Evolutionary conservation across 2,113 vertebrate genomes (phyloP), one percentile per base, ranked within the genome.

Genomic region (Oreocharis arfaki): DNA sequence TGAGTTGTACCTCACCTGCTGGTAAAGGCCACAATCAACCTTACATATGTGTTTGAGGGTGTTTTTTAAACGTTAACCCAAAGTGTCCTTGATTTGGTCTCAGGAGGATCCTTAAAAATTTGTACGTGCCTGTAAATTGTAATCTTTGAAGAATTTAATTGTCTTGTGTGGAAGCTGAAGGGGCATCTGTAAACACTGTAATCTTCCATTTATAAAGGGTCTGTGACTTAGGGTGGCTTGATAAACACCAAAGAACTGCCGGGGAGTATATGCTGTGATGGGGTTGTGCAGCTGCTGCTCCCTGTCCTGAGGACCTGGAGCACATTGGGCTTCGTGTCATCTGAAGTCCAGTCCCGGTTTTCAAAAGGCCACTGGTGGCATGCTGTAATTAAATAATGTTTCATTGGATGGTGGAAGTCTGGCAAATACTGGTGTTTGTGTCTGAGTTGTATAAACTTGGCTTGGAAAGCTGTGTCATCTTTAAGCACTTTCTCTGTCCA

Each of bases 361-460:
- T 94, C 68, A 87, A 78, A 50, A 77, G 59, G 70, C 49, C 30
- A 16, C 35, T 61, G 7, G 8, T 53, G 59, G 26, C 56, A 86
- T 39, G 52, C 52, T 12, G 19, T 80, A 84, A 57, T 80, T 94
- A 94, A 94, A 89, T 57, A 68, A 20, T 24, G n/a, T 90, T 82
- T 96, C 47, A 37, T 11, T 82, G 73, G 85, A 73, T 2, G 1
- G 60, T 93, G 55, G 61, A 94, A 88, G 47, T 79, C 68, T 95
- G 91, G 57, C 67, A 56, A 33, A 75, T 88, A 47, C 53, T 78
- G 27, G 12, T 85, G 64, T 95, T 95, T 90, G 88, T 93, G 84
- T 95, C 71, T 71, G 74, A 18, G 20, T 70, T 95, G 64, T 92
- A 80, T 91, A 88, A 96, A 96, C 84, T 92, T 90, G 84, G 44